These are phyloP conservation scores for Caenorhabditis drosophilae DNA, from an alignment of 2,888 invertebrate genomes.

Conservation along the genomic window DNA sequence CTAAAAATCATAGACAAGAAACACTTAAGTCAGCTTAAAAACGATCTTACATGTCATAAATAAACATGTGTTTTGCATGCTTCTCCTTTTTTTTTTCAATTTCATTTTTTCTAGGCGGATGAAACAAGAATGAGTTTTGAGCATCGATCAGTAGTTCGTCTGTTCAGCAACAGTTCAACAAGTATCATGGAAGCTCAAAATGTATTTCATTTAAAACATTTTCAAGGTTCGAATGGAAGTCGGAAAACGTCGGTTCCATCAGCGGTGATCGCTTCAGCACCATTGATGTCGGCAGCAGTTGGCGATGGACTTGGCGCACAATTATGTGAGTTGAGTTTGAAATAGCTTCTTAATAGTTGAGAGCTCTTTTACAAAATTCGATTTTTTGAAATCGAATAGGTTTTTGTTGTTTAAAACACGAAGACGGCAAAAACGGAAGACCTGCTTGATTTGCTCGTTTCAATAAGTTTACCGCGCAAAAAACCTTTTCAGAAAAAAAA, in stretches of 20 bases:
- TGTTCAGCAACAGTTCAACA: constrained; percentile 52
- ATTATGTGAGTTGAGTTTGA: constrained; percentile 61
- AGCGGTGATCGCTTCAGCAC: constrained; percentile 56
- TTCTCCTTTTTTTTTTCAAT: constrained; percentile 1
- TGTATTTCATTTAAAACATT: background rate
- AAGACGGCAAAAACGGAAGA: too few species aligned
- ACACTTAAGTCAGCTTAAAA: too few species aligned
- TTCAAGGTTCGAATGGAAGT: constrained; percentile 31
- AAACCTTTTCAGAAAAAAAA: too few species aligned
- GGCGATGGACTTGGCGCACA: constrained; percentile 57
- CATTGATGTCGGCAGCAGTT: constrained; percentile 58
- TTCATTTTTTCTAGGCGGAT: constrained; percentile 25
- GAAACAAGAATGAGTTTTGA: constrained; percentile 47
- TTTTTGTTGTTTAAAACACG: background rate
- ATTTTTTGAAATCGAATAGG: background rate
- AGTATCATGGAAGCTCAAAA: constrained; percentile 20
- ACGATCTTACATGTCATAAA: too few species aligned
- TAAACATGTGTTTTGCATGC: too few species aligned
- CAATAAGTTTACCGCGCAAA: too few species aligned
- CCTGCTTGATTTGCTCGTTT: too few species aligned
- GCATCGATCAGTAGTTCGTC: constrained; percentile 49
- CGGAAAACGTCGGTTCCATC: constrained; percentile 49
- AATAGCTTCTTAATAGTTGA: too few species aligned
- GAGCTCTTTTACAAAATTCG: constrained; percentile 3
- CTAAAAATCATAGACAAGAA: too few species aligned